Percentiles rank a stretch among this genome's conserved stretches.
phyloP scores from a whole-genome alignment of 2,888 invertebrate genomes.

The Drosophila picticornis region DNA sequence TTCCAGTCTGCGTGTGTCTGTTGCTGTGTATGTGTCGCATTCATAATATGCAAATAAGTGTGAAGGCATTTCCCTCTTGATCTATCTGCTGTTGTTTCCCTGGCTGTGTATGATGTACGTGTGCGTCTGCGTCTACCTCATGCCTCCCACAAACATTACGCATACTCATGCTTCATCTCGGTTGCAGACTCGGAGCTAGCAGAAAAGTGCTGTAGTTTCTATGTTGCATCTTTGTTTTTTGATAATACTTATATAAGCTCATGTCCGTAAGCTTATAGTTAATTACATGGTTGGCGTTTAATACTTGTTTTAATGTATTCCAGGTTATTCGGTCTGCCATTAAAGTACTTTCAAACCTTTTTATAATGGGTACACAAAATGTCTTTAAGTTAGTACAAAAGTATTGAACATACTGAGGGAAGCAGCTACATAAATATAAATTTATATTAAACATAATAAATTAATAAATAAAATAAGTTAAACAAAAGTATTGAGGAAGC shows the following conservation, averaged over 20 bases:
- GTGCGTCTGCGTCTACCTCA: conserved; percentile 23
- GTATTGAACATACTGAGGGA: background rate
- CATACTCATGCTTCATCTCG: conserved; percentile 17
- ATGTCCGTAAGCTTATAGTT: background rate
- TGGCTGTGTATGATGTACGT: conserved; percentile 8
- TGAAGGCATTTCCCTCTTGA: conserved; percentile 47
- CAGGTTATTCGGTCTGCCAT: background rate
- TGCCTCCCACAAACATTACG: conserved; percentile 38
- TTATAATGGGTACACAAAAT: background rate
- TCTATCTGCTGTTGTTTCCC: conserved; percentile 30
- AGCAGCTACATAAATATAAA: background rate
- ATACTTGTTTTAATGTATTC: background rate
- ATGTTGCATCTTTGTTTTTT: too few species aligned
- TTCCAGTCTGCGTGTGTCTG: conserved; percentile 17
- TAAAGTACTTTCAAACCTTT: background rate
- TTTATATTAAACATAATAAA: too few species aligned
- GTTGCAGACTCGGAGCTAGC: background rate
- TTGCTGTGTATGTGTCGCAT: conserved; percentile 30
- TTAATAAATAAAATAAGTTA: too few species aligned
- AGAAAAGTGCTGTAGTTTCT: background rate
- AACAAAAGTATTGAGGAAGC: too few species aligned
- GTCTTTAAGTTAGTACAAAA: background rate
- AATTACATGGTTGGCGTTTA: background rate
- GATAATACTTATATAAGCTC: background rate
- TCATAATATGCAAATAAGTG: conserved; percentile 51